Percentiles rank a stretch among this genome's conserved stretches.
phyloP scores from a whole-genome alignment of 2,113 vertebrate genomes.

The Oreochromis tanganicae region DNA sequence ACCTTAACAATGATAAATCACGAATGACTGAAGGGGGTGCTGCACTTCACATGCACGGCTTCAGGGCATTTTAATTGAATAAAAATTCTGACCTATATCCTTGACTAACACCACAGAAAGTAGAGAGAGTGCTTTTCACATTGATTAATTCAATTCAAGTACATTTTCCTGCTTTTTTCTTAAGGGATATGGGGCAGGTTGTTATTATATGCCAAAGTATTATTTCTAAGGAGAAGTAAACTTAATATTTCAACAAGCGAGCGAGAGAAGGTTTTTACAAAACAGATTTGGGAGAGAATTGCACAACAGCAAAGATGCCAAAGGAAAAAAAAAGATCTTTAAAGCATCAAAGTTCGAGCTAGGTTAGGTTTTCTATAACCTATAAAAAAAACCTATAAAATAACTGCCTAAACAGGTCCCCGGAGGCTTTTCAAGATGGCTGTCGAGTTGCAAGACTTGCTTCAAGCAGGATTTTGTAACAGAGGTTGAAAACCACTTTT shows the following conservation, averaged over 20 bases:
- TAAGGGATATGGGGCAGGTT: background rate
- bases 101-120: background rate
- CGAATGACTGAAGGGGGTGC: background rate
- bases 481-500: background rate
- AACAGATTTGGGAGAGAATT: background rate
- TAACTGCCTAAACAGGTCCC: background rate
- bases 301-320: background rate
- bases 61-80: background rate
- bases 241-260: background rate
- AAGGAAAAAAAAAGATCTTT: background rate
- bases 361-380: background rate
- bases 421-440: background rate
- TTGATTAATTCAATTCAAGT: background rate
- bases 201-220: background rate
- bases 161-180: background rate
- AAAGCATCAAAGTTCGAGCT: background rate
- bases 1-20: background rate
- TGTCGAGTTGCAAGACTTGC: background rate
- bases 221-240: background rate
- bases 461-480: background rate
- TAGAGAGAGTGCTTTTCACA: background rate
- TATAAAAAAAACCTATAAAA: background rate
- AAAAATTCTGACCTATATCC: background rate
- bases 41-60: background rate
- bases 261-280: background rate